Conservation (phyloP, 2,888 invertebrate species). For the Colostygia pectinataria region DNA sequence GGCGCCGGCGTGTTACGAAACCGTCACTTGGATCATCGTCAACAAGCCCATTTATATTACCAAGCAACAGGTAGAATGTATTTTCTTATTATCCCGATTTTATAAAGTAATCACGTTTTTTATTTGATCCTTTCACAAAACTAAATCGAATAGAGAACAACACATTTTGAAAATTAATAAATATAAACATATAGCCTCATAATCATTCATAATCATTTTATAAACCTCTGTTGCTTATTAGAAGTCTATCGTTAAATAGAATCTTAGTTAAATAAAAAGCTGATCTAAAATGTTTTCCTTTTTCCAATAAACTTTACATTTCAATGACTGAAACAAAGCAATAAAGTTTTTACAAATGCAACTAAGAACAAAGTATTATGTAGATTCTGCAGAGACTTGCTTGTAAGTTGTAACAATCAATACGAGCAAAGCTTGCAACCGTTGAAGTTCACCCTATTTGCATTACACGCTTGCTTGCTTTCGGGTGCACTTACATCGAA, state of each 20-base stretch:
- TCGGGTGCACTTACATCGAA: not conserved
- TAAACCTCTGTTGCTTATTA: too few species aligned
- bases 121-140: too few species aligned
- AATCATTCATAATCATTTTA: too few species aligned
- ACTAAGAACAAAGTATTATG: slow-evolving; percentile 23
- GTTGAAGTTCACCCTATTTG: slow-evolving; percentile 55
- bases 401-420: slow-evolving; percentile 51
- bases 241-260: not conserved
- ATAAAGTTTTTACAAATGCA: slow-evolving; percentile 18
- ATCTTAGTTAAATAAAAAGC: not conserved
- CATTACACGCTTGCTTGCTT: slow-evolving; percentile 49
- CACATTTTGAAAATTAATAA: too few species aligned
- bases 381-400: slow-evolving; percentile 27
- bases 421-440: slow-evolving; percentile 50
- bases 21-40: slow-evolving; percentile 98
- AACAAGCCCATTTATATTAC: slow-evolving; percentile 99
- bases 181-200: too few species aligned
- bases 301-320: not conserved
- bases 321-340: slow-evolving; percentile 12
- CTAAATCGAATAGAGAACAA: too few species aligned
- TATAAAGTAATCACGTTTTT: too few species aligned
- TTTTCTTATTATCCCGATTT: too few species aligned
- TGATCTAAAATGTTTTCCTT: not conserved
- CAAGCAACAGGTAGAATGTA: slow-evolving; percentile 91
- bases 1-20: slow-evolving; percentile 98